Percentiles rank a stretch among this genome's conserved stretches.
These are phyloP conservation scores for Bucco capensis DNA, from an alignment of 2,113 vertebrate genomes.

Conservation along the genomic window DNA sequence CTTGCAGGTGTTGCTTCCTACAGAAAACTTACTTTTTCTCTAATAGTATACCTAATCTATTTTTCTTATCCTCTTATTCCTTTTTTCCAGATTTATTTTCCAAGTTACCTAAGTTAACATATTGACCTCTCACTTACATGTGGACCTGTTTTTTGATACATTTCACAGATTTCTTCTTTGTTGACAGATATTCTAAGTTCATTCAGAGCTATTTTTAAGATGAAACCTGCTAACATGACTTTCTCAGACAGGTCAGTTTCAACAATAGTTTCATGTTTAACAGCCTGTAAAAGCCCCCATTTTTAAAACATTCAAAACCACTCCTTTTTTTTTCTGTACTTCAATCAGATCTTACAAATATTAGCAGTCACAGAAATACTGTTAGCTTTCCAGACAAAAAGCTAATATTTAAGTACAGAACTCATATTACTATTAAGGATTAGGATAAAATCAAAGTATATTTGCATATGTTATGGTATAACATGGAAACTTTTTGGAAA, in stretches of 20 bases:
- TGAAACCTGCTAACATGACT: constrained; percentile 55
- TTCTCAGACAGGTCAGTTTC: constrained; percentile 52
- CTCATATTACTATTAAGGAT: background rate
- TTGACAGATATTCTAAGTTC: constrained; percentile 64
- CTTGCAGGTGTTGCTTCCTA: background rate
- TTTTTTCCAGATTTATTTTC: background rate
- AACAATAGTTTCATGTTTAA: constrained; percentile 39
- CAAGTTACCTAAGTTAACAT: constrained; percentile 42
- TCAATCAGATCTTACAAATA: background rate
- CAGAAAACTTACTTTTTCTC: background rate
- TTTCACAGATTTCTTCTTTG: constrained; percentile 57
- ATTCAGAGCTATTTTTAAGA: constrained; percentile 69
- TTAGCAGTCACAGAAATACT: background rate
- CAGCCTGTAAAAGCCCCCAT: background rate
- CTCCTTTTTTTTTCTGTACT: background rate
- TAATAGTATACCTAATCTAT: background rate
- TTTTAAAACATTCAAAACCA: background rate
- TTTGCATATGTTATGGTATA: background rate
- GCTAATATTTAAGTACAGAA: background rate
- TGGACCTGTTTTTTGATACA: constrained; percentile 44
- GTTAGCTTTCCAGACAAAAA: background rate
- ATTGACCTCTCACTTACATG: constrained; percentile 51
- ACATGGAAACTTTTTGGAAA: background rate
- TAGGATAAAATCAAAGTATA: background rate
- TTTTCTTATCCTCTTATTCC: background rate